Evolutionary conservation across 2,113 vertebrate genomes (phyloP).

Genomic region (Pomatostomus ruficeps): DNA sequence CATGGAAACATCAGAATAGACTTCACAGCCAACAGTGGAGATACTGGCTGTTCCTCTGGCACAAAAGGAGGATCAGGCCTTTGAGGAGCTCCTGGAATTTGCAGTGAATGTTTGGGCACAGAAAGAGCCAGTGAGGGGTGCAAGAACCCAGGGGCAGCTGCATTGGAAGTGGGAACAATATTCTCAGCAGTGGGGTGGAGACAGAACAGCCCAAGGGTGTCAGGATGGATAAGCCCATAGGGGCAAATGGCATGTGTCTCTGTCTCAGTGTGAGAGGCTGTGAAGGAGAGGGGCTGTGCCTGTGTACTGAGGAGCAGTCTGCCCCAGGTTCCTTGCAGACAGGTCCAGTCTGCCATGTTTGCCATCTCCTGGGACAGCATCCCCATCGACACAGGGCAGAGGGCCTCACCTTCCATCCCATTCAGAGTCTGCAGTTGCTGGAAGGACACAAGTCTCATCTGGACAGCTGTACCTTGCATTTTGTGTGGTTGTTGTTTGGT

Average conservation of each 20-base stretch:
- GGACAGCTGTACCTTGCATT: fast-evolving
- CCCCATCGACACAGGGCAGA: background rate
- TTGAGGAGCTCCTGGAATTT: background rate
- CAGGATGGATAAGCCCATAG: background rate
- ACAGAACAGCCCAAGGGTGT: background rate
- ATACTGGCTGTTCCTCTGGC: background rate
- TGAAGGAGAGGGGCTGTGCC: background rate
- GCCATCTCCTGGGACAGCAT: background rate
- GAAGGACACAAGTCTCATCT: background rate
- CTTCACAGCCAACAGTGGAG: background rate
- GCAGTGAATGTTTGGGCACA: background rate
- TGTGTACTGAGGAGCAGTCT: background rate
- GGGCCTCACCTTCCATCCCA: background rate
- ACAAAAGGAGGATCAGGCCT: background rate
- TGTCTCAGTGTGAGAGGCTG: background rate
- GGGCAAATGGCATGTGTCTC: fast-evolving
- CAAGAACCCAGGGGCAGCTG: background rate
- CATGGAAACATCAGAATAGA: background rate
- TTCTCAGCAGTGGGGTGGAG: background rate
- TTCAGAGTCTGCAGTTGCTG: background rate
- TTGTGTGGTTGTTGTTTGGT: background rate
- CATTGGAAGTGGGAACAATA: fast-evolving
- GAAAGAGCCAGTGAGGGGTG: background rate
- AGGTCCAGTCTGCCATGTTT: background rate
- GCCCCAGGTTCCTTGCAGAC: fast-evolving